Percentiles rank a stretch among this genome's conserved stretches.
Conservation (phyloP, 1,140 invertebrate species). For the Ips nitidus region DNA sequence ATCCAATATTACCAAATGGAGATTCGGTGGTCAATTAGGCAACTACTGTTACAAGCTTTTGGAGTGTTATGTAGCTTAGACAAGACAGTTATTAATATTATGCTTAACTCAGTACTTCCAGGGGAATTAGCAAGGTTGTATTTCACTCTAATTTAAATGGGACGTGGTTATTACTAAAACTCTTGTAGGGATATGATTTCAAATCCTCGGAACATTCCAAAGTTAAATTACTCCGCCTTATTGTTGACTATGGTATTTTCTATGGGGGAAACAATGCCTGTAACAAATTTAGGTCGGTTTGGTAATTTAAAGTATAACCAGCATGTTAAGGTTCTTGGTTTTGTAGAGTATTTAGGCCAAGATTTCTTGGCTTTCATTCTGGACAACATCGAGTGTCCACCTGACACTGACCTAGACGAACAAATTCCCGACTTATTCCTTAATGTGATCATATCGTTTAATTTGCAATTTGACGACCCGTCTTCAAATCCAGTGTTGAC, state of each 20-base stretch:
- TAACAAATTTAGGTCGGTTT: constrained; percentile 73
- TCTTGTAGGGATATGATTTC: constrained; percentile 67
- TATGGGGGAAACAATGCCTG: constrained; percentile 83
- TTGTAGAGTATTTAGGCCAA: constrained; percentile 75
- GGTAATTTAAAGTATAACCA: not conserved
- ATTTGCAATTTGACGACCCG: constrained; percentile 75
- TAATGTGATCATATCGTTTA: constrained; percentile 83
- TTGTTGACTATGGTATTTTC: constrained; percentile 84
- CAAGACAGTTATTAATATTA: constrained; percentile 72
- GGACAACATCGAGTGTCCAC: constrained; percentile 77
- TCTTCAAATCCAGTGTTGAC: constrained; percentile 76
- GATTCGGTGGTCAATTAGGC: constrained; percentile 77
- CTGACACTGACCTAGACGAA: constrained; percentile 75
- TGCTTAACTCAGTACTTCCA: constrained; percentile 83
- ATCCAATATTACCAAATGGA: constrained; percentile 94
- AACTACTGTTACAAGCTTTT: constrained; percentile 80
- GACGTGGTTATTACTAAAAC: not conserved
- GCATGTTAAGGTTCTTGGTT: not conserved
- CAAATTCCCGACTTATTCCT: constrained; percentile 79
- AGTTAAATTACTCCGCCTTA: constrained; percentile 73
- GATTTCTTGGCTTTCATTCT: constrained; percentile 79
- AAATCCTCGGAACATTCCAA: constrained; percentile 68
- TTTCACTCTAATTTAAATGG: not conserved
- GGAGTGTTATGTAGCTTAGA: constrained; percentile 84
- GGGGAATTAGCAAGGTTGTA: constrained; percentile 77